Evolutionary conservation across 92 coral and sea anemone species (phyloP), one percentile per base, ranked within the genome.

Genomic region (Epizoanthus fatuus): DNA sequence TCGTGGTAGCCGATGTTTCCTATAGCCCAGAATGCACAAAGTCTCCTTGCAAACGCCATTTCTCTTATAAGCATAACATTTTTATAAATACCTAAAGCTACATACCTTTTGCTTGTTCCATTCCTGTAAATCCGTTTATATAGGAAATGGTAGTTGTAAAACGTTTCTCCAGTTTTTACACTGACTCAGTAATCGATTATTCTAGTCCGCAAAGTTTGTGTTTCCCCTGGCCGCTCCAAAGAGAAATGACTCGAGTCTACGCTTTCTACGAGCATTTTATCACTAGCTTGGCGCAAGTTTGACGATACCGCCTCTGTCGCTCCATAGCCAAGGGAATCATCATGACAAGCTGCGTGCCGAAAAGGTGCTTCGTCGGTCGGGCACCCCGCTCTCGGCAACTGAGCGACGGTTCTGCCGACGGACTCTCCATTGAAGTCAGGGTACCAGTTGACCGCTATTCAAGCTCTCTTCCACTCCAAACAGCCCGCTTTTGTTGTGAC

Each of bases 51-150:
- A 44, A 44, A 44, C 49, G 3, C 9, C 9, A 4, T 8, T 9
- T 29, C 11, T 49, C 53, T 49, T 8, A 2, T 49, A 49, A 49
- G 13, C 53, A 11, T 49, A 49, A 49, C 5, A 8, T 49, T 6
- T 44, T 49, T 49, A 49, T 2, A 49, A 49, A 49, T 8, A 49
- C 0, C 53, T 8, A 10, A 4, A 49, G 9, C 13, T 2, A 49
- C 69, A 63, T 63, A 63, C 71, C 71, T 2, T 66, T 66, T 11
- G 20, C 22, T 32, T 66, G 49, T 13, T 66, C 44, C 71, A 66
- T 66, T 35, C 20, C n/a, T 14, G 17, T 12, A 39, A 13, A 39
- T 66, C 19, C 7, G 38, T 63, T 49, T 49, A 10, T 29, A 63
- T 7, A 12, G 4, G 29, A 20, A 9, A 4, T 22, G 37, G 17